phyloP scores from a whole-genome alignment of 1,140 invertebrate genomes.

The Tenebrio molitor region DNA sequence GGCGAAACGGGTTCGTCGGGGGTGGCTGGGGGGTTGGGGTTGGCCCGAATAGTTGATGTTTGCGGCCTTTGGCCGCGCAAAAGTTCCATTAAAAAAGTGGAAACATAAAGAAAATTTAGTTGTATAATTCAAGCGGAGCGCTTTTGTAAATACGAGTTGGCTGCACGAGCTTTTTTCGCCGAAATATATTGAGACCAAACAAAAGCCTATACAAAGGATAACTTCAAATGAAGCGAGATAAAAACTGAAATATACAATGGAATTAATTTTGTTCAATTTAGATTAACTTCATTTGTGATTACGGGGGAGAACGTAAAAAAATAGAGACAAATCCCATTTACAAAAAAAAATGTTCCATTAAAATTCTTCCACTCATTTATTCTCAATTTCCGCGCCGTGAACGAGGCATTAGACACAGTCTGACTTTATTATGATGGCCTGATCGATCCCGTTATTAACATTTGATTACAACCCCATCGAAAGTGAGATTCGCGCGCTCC shows the following conservation, averaged over 20 bases:
- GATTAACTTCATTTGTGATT: slow-evolving; percentile 67
- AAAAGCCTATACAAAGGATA: slow-evolving; percentile 48
- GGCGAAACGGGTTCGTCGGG: neutral
- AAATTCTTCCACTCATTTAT: slow-evolving; percentile 62
- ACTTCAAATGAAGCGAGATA: slow-evolving; percentile 53
- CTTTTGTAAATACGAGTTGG: slow-evolving; percentile 22
- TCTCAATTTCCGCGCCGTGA: slow-evolving; percentile 56
- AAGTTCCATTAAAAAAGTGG: slow-evolving; percentile 13
- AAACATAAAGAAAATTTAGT: slow-evolving; percentile 34
- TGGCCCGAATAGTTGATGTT: slow-evolving; percentile 16
- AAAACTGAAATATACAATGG: slow-evolving; percentile 62
- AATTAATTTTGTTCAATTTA: slow-evolving; percentile 67
- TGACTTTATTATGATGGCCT: slow-evolving; percentile 47
- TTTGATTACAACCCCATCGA: slow-evolving; percentile 51
- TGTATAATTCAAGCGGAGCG: slow-evolving; percentile 18
- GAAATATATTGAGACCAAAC: slow-evolving; percentile 37
- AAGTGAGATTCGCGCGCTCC: slow-evolving; percentile 48
- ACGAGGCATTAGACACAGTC: slow-evolving; percentile 43
- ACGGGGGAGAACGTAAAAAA: slow-evolving; percentile 52
- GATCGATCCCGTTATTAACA: slow-evolving; percentile 51
- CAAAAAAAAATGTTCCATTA: slow-evolving; percentile 60
- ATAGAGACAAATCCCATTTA: slow-evolving; percentile 42
- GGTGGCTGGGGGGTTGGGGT: neutral
- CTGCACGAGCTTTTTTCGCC: slow-evolving; percentile 21
- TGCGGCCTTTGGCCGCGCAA: neutral